Evolutionary conservation across 2,888 invertebrate species (phyloP), one percentile per base, ranked within the genome.

Genomic region (Ormyrus pomaceus): DNA sequence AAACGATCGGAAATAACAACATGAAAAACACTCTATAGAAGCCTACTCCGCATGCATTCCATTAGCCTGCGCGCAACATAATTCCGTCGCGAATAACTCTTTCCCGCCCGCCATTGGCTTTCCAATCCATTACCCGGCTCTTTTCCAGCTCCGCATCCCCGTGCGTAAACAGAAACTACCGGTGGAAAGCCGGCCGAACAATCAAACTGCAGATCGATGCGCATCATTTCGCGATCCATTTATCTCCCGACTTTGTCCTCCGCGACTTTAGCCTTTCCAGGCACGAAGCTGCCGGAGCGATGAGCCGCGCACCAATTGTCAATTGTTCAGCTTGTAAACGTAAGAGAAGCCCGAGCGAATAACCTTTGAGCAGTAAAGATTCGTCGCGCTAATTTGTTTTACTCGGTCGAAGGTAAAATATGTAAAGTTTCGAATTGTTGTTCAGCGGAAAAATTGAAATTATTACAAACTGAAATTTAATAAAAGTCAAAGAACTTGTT

Each of bases 171-270:
- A n/a, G 62, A 69, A 68, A 50, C 6, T 51, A 50, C 45, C 0
- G 11, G 10, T 9, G 9, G 19, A 58, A 55, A 62, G 70, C 13
- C 50, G 50, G 9, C 53, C 13, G 50, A 34, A 71, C 58, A 65
- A 77, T 64, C 77, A 56, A 71, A 58, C 65, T n/a, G 46, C n/a
- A 53, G 51, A 65, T 71, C 71, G 65, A 65, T 53, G 13, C 56
- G 65, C 71, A 34, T 72, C 77, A 72, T 72, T 77, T 72, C 61
- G 59, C 65, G 61, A 78, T 78, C 77, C 72, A 78, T 78, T 78
- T 68, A 78, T 78, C 65, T 78, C 55, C 45, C 50, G 66, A 55
- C 48, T 48, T 19, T 46, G 65, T 58, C 48, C 51, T n/a, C 65
- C n/a, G 6, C 46, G 59, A 46, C 13, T 45, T 78, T 72, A 61